These are phyloP conservation scores for Ganaspis brasiliensis DNA, from an alignment of 2,888 invertebrate genomes.

Conservation along the genomic window DNA sequence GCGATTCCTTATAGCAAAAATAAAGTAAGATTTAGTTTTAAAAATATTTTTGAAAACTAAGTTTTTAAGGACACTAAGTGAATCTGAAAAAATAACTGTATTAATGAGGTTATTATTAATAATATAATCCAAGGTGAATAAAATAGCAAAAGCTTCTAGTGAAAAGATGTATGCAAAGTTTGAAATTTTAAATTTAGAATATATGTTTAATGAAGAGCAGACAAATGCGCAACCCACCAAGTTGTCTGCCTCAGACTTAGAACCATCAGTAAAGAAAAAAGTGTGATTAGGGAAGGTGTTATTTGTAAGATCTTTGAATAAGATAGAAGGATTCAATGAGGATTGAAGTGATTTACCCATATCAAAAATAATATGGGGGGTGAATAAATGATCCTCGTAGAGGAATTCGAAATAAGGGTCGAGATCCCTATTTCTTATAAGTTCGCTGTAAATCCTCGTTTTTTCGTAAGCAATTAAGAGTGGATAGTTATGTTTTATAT, in stretches of 20 bases:
- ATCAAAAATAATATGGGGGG: neutral
- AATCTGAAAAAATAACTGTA: slow-evolving; percentile 19
- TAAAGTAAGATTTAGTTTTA: neutral
- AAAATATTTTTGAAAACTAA: neutral
- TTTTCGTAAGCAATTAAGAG: neutral
- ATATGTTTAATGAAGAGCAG: neutral
- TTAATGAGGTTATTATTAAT: neutral
- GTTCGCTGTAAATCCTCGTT: neutral
- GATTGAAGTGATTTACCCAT: neutral
- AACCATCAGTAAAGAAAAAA: slow-evolving; percentile 55
- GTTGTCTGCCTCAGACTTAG: neutral
- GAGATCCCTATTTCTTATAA: neutral
- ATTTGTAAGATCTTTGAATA: neutral
- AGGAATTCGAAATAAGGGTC: neutral
- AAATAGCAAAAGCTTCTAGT: neutral
- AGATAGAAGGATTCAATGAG: neutral
- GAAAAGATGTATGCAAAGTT: neutral
- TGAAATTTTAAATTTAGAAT: neutral
- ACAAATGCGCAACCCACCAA: slow-evolving; percentile 44
- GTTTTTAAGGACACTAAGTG: neutral
- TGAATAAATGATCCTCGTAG: neutral
- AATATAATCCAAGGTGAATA: neutral
- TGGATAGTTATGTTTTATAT: neutral
- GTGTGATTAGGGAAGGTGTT: neutral
- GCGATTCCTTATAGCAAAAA: neutral